Conservation (phyloP, 2,888 invertebrate genomes). For the Labia minor region DNA sequence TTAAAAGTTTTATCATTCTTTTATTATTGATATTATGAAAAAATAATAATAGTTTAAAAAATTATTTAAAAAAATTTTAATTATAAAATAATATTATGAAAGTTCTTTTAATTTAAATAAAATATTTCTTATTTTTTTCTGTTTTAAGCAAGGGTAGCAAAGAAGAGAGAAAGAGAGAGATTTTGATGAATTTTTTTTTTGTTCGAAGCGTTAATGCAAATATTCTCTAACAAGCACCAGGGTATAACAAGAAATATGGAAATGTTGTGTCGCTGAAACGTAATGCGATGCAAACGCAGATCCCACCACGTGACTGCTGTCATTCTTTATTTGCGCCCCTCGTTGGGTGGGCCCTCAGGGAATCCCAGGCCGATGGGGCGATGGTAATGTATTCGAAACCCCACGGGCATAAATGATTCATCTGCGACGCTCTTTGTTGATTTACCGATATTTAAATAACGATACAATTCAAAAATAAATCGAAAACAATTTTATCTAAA, state of each 20-base stretch:
- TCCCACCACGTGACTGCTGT: constrained; percentile 13
- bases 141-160: too few species aligned
- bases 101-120: too few species aligned
- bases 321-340: constrained; percentile 4
- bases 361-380: neutral
- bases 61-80: too few species aligned
- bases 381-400: neutral
- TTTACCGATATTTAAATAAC: neutral
- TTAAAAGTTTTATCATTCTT: too few species aligned
- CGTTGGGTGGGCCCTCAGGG: neutral
- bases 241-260: constrained; percentile 7
- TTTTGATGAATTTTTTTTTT: neutral
- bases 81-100: too few species aligned
- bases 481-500: neutral
- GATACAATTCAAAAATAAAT: neutral
- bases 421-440: neutral
- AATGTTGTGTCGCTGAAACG: constrained; percentile 1
- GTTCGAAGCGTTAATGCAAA: neutral
- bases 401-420: constrained; percentile 5
- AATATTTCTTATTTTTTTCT: too few species aligned
- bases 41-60: too few species aligned
- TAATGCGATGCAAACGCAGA: constrained; percentile 3
- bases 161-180: neutral
- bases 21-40: too few species aligned
- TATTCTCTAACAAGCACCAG: neutral